Evolutionary conservation across 2,888 invertebrate species (phyloP), one percentile per base, ranked within the genome.

Genomic region (Tethea ocularis): DNA sequence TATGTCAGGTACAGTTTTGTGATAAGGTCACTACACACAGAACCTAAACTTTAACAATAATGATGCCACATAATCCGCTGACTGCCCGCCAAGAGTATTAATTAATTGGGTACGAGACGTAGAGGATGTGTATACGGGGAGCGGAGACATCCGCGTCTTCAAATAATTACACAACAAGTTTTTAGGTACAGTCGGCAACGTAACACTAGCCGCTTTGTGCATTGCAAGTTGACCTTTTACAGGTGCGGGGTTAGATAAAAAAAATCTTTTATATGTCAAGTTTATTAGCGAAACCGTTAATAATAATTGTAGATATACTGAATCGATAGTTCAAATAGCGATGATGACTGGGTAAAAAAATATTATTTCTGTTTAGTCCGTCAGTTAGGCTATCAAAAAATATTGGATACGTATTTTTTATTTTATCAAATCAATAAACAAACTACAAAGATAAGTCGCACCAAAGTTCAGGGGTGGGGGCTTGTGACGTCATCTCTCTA

Each of bases 31-130:
- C 61, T 59, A 60, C 61, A 54, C 61, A 58, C 58, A 63, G 61
- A 65, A 63, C 63, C 66, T 58, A 60, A 65, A 59, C 59, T 65
- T 68, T 69, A 70, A 67, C 63, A 58, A 68, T 65, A 69, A 75
- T 72, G 63, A 69, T 70, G 73, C 72, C 69, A 67, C 61, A 67
- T 63, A 64, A 60, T 67, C 65, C 64, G 65, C 58, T 65, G 59
- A 57, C 52, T 65, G 66, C 61, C n/a, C 69, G 46, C 20, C 17
- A 59, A 66, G 62, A 58, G 62, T 63, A 61, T 55, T 60, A 62
- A 65, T 75, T 67, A 70, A 72, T 71, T 64, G 58, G 8, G 46
- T 46, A 62, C 63, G 57, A 26, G 26, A 54, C 53, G 8, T 38
- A 54, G 58, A 67, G 67, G 66, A 66, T 63, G 59, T 57, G 60